Evolutionary conservation across 2,113 vertebrate species (phyloP), one percentile per base, ranked within the genome.

Genomic region (Orthonyx spaldingii): DNA sequence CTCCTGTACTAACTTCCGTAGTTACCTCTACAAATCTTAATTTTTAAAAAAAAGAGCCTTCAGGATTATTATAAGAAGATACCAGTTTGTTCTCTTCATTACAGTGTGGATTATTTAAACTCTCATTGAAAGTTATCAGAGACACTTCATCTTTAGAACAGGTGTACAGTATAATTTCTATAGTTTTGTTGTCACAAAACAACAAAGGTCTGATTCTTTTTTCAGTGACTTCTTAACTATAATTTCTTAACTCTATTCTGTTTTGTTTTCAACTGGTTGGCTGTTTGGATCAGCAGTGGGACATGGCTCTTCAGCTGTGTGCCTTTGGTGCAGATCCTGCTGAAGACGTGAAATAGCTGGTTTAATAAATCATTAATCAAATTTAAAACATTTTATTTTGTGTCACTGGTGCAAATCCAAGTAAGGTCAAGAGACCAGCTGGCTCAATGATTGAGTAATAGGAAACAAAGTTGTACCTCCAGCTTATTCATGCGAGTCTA

Each of bases 281-380:
- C 87, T 91, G 60, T 55, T 80, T 68, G 46, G 39, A 79, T 84
- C 88, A 91, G 69, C 63, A 76, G 23, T 64, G 35, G 66, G 44
- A 77, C 39, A 24, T 53, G 68, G 71, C 16, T 84, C 32, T 90
- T 86, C 64, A 47, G 2, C 33, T 63, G 30, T 74, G 28, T 81
- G 68, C 64, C 46, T 64, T 60, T 95, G 89, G 72, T 92, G 56
- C 60, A 68, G 52, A 59, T 92, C 76, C 89, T 75, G 64, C 55
- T 81, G 84, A 96, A 90, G 64, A 63, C 32, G 82, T 41, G 16
- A 89, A 94, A 46, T 63, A 78, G 28, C n/a, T 87, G 52, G 52
- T 71, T 94, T 93, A 92, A 95, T 91, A 79, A 94, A 94, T 87
- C 72, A 93, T 91, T 89, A 89, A 89, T 92, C 44, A 79, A 91